Evolutionary conservation across 2,888 invertebrate genomes (phyloP), one percentile per base, ranked within the genome.

Genomic region (Caenorhabditis uteleia): DNA sequence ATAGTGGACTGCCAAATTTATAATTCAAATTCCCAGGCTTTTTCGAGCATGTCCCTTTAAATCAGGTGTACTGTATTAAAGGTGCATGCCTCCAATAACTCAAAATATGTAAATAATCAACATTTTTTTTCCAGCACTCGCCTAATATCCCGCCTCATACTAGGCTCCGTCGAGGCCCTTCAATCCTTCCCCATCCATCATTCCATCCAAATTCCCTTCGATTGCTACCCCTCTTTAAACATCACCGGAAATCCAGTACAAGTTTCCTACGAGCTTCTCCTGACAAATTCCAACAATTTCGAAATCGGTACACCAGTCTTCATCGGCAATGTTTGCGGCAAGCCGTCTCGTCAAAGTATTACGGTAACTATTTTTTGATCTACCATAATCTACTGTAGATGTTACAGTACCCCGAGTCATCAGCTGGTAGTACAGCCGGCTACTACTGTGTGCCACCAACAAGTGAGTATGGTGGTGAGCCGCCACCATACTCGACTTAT

Each of bases 221-320:
- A 64, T 20, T 64, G 64, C 34, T 64, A 64, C 42, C 64, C 64
- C 29, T 57, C 57, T 4, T 45, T 64, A 12, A 40, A 46, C 26
- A 54, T 47, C 53, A 64, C 57, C 42, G 64, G 64, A 20, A 64
- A 49, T 21, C 64, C 64, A 0, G 53, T 64, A 31, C 64, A 64
- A 46, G 67, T 70, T 0, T 47, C 61, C 38, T 71, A 71, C 33
- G 62, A 62, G 23, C 42, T 71, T 6, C 18, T 71, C 8, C 56
- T 68, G 12, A 60, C 61, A 10, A 56, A 57, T n/a, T 26, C 65
- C 1, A 68, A 68, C 14, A 46, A 53, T 16, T 71, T 71, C 31
- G 71, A 71, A 47, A 60, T 71, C 3, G 71, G 68, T 18, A 55
- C 58, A 4, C 68, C 71, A 27, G 57, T 71, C 25, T 66, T 65